phyloP scores from a whole-genome alignment of 2,888 invertebrate genomes.

The Pseudococcus jackbeardsleyi region DNA sequence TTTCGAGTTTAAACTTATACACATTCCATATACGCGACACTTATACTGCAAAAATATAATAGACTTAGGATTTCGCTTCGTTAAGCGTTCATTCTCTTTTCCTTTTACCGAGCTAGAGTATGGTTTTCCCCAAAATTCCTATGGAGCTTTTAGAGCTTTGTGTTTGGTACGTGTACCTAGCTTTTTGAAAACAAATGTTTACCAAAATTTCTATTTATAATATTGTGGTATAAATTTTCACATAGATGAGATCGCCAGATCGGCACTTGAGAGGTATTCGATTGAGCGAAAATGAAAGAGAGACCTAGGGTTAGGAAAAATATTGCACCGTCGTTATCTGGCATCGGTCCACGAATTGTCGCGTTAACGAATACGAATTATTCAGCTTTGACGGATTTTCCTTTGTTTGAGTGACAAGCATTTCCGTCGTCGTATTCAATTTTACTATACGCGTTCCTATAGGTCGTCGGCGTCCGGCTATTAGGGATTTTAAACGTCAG shows the following conservation, averaged over 20 bases:
- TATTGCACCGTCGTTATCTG: conserved; percentile 3
- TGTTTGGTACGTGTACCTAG: no score
- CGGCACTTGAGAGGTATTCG: no score
- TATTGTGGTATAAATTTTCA: no score
- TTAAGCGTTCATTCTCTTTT: background rate
- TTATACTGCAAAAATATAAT: conserved; percentile 9
- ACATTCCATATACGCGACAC: conserved; percentile 1
- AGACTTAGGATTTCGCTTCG: background rate
- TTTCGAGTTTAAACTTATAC: background rate
- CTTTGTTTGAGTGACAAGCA: conserved; percentile 42
- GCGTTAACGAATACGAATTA: conserved; percentile 32
- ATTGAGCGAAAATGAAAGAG: no score
- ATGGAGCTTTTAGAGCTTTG: no score
- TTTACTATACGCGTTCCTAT: background rate
- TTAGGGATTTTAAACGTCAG: conserved; percentile 32
- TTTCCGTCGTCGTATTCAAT: conserved; percentile 9
- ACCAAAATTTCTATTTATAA: no score
- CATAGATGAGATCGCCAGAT: no score
- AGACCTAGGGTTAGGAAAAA: background rate
- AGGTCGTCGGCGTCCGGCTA: conserved; percentile 14
- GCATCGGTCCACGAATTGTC: conserved; percentile 29
- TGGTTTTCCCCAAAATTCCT: no score
- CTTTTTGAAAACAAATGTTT: no score
- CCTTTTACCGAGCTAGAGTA: background rate
- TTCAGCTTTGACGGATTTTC: conserved; percentile 30